phyloP scores from a whole-genome alignment of 2,797 vertebrate genomes.

The Ptychobarbus kaznakovi region DNA sequence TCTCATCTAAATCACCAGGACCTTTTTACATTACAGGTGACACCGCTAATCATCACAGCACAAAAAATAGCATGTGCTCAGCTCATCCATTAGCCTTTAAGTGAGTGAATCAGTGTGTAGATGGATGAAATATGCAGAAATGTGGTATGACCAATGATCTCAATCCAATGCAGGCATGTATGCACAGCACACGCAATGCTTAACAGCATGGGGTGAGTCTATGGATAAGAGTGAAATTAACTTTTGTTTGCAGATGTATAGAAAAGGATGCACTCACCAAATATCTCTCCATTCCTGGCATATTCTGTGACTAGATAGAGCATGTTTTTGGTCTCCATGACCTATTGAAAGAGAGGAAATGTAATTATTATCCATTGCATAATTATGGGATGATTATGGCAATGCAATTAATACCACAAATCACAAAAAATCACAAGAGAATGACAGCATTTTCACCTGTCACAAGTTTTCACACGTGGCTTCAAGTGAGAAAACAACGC shows the following conservation, averaged over 20 bases:
- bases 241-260: conserved; percentile 3
- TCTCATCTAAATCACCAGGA: conserved; percentile 23
- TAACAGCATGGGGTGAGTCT: background rate
- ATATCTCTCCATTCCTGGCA: conserved; percentile 58
- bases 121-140: conserved; percentile 26
- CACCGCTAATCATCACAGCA: conserved; percentile 46
- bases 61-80: conserved; percentile 49
- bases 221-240: conserved; percentile 4
- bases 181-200: background rate
- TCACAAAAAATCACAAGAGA: background rate
- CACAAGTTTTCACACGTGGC: background rate
- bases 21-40: conserved; percentile 45
- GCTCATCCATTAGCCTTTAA: conserved; percentile 30
- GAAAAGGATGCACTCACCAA: conserved; percentile 49
- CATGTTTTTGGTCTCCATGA: conserved; percentile 91
- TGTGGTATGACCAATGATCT: conserved; percentile 9
- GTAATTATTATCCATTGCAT: background rate
- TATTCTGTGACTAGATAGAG: conserved; percentile 82
- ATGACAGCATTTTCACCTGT: background rate
- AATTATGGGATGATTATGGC: background rate
- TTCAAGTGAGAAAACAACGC: conserved; percentile 16
- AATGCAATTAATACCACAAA: conserved; percentile 9
- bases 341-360: conserved; percentile 68
- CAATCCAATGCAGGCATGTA: background rate
- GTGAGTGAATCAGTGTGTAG: conserved; percentile 3